Percentiles rank a stretch among this genome's conserved stretches.
Evolutionary conservation across 1,140 invertebrate species (phyloP).

Genomic region (Meloidogyne chitwoodi): DNA sequence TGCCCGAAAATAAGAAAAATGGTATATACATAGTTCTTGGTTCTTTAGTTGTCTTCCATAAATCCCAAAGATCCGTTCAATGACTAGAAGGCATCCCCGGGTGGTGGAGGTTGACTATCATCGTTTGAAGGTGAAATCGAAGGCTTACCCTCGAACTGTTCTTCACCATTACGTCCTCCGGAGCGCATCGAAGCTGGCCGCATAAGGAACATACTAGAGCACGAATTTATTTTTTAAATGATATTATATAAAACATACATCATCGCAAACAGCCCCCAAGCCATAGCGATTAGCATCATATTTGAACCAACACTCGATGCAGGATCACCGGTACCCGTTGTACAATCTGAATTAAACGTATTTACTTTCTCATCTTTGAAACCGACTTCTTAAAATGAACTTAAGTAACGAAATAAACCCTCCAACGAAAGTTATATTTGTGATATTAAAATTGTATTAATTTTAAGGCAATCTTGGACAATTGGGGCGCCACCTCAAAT

Average conservation of each 20-base stretch:
- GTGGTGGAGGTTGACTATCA: constrained; percentile 24
- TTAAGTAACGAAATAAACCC: no score
- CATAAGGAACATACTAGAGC: constrained; percentile 13
- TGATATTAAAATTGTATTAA: no score
- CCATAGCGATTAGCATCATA: constrained; percentile 30
- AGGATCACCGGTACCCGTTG: constrained; percentile 2
- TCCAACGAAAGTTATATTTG: no score
- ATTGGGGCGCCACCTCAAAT: no score
- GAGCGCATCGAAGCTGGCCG: constrained; percentile 27
- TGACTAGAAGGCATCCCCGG: constrained; percentile 20
- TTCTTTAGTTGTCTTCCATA: background rate
- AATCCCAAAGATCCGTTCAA: background rate
- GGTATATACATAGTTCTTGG: background rate
- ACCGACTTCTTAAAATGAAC: no score
- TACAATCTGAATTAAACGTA: no score
- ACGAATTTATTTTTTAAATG: background rate
- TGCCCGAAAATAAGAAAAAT: background rate
- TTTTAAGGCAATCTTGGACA: no score
- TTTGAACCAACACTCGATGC: constrained; percentile 10
- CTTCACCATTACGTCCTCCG: constrained; percentile 7
- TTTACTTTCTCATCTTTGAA: no score
- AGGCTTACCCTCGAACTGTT: constrained; percentile 12
- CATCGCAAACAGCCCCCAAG: constrained; percentile 30
- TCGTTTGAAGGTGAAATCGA: background rate
- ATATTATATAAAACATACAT: background rate